These are phyloP conservation scores for Mesorhabditis spiculigera DNA, from an alignment of 2,888 invertebrate species.

Conservation along the genomic window DNA sequence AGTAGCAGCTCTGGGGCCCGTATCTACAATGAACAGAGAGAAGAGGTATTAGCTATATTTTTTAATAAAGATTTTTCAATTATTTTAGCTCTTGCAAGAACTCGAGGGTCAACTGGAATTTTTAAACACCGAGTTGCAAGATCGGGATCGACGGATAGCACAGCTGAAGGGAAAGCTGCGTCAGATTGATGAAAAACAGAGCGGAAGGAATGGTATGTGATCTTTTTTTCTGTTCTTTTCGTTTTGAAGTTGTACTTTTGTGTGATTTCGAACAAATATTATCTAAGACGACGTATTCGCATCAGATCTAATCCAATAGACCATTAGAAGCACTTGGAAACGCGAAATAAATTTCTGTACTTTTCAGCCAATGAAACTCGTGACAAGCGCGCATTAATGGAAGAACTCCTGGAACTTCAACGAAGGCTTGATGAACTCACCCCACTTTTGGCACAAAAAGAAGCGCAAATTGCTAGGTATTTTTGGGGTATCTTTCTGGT, in stretches of 20 bases:
- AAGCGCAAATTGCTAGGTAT: conserved; percentile 15
- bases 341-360: background rate
- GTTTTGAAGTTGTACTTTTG: too few species aligned
- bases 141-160: conserved; percentile 15
- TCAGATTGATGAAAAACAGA: conserved; percentile 20
- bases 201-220: conserved; percentile 16
- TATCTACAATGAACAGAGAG: too few species aligned
- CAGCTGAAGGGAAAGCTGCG: conserved; percentile 15
- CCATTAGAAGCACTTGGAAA: background rate
- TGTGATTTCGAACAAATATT: too few species aligned
- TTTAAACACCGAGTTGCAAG: conserved; percentile 7
- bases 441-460: conserved; percentile 38
- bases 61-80: background rate
- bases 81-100: background rate
- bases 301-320: too few species aligned
- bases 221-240: too few species aligned
- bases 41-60: too few species aligned
- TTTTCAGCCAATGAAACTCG: conserved; percentile 23
- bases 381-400: conserved; percentile 31
- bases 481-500: background rate
- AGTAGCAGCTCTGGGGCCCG: too few species aligned
- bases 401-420: conserved; percentile 38
- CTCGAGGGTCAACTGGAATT: background rate
- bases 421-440: conserved; percentile 38
- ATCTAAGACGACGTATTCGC: too few species aligned